Conservation (phyloP, 1,140 invertebrate genomes). For the Pseudomyrmex concolor region DNA sequence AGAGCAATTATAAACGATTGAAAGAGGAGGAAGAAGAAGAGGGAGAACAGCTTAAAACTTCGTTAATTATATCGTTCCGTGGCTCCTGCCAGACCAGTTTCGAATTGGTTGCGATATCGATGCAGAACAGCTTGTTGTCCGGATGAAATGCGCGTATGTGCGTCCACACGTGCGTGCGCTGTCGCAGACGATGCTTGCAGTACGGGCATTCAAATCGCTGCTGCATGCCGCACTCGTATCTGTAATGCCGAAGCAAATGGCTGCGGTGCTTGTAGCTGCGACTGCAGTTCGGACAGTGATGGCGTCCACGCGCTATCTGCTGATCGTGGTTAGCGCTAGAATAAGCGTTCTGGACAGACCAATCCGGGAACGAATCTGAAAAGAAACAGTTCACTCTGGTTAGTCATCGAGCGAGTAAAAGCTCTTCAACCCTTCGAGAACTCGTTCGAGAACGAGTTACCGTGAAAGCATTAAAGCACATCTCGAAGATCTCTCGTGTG, state of each 20-base stretch:
- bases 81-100: constrained; percentile 69
- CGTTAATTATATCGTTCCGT: constrained; percentile 55
- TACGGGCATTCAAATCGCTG: constrained; percentile 86
- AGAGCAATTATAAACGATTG: background rate
- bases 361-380: constrained; percentile 48
- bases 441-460: too few relatives aligned
- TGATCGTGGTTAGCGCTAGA: background rate
- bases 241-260: constrained; percentile 85
- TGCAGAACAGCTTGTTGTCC: constrained; percentile 77
- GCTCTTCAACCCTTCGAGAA: too few relatives aligned
- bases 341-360: background rate
- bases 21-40: background rate
- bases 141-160: constrained; percentile 81
- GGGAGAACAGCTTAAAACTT: too few relatives aligned
- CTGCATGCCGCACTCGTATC: constrained; percentile 86
- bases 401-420: constrained; percentile 21
- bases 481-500: too few relatives aligned
- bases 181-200: constrained; percentile 83
- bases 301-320: constrained; percentile 64
- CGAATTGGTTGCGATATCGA: constrained; percentile 79
- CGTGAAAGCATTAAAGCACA: too few relatives aligned
- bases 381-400: constrained; percentile 49
- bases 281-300: constrained; percentile 84
- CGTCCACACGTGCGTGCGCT: constrained; percentile 82
- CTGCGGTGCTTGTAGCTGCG: constrained; percentile 86